Base-by-base conservation (phyloP, 2,888 invertebrate species). In the Spodoptera exigua region DNA sequence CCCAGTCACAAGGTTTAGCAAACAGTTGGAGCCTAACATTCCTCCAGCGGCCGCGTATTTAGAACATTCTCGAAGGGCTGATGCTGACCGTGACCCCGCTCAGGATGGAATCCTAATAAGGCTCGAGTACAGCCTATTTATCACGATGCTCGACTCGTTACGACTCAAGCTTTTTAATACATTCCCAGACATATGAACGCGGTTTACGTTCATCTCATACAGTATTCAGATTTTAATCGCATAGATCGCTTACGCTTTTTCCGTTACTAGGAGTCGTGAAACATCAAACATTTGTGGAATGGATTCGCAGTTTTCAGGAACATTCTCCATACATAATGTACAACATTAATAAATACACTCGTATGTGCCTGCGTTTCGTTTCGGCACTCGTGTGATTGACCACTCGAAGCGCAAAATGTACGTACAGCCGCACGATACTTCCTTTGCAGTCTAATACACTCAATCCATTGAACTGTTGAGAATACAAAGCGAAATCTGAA, bases 81-180 rank as follows among this genome's bases (percentile, higher is more conserved):
- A 70, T 54, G 43, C 58, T 45, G 63, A 56, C 62, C 65, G 61
- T 64, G 74, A 74, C 78, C 72, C 63, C 66, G 48, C 11, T 52
- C 44, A 43, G 67, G 52, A 44, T 70, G 53, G 76, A 78, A 80
- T 76, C 69, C 61, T 73, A 78, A 78, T 76, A 66, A 80, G 76
- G 62, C 62, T 53, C n/a, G 41, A 62, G 46, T 48, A 53, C 44
- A n/a, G 36, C 43, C 69, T 72, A 78, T 76, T 76, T 78, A 76
- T 78, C 73, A 76, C 64, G 40, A 59, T 39, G 39, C 73, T 53
- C 55, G 48, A 57, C 61, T 58, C 66, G 57, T 61, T 66, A 61
- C 53, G 61, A 56, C 35, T 37, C 47, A 27, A 58, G 46, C 48
- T 65, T 78, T 76, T 76, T 71, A 62, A 68, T 62, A 60, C 61